Evolutionary conservation across 92 coral and sea anemone species (phyloP).

Genomic region (Metridium senile): DNA sequence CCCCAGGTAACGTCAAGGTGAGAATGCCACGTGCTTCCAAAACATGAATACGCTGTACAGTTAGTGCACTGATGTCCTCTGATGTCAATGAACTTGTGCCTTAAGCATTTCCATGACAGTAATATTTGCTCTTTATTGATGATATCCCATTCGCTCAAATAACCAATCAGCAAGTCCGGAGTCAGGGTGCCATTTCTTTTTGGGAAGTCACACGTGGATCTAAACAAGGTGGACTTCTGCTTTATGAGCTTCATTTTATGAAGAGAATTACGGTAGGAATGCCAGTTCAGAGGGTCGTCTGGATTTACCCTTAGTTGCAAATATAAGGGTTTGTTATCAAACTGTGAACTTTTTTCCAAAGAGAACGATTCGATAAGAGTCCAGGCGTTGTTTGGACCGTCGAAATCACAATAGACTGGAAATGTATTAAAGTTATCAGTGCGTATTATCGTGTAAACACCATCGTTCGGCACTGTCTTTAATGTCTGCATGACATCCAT

Average conservation of each 20-base stretch:
- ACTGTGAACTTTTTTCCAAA: neutral
- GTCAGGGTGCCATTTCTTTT: neutral
- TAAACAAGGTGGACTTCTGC: conserved; percentile 6
- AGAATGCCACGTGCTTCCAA: neutral
- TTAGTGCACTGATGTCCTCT: conserved; percentile 10
- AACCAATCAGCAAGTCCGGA: conserved; percentile 12
- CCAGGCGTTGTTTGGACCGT: conserved; percentile 14
- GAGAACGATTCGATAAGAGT: conserved; percentile 37
- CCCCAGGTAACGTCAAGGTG: neutral
- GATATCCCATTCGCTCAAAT: conserved; percentile 7
- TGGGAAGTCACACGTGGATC: conserved; percentile 38
- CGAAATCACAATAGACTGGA: conserved; percentile 28
- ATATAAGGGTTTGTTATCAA: neutral
- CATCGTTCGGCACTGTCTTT: neutral
- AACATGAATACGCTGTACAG: neutral
- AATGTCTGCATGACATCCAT: conserved; percentile 1
- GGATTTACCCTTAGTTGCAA: no score
- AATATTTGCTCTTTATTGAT: no score
- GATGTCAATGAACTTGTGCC: neutral
- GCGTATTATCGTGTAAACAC: conserved; percentile 15
- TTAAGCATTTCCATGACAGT: no score
- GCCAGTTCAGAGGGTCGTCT: no score
- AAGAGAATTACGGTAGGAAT: conserved; percentile 7
- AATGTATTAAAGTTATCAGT: neutral
- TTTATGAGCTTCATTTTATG: conserved; percentile 9